Evolutionary conservation across 2,888 invertebrate genomes (phyloP), one percentile per base, ranked within the genome.

Genomic region (Xanthorhoe spadicearia): DNA sequence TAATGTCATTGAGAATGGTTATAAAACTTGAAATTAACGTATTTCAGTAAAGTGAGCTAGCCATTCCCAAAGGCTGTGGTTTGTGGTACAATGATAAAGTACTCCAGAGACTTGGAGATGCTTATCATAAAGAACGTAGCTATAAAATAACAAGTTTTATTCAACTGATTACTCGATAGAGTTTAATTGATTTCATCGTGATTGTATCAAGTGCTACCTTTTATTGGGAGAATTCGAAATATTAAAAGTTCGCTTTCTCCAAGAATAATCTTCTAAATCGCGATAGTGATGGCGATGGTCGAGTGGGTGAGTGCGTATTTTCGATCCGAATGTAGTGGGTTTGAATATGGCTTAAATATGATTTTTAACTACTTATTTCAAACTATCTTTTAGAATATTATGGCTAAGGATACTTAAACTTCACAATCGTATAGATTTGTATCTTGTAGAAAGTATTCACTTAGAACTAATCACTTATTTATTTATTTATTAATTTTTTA

Each of bases 51-150:
- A 64, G 50, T 66, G 43, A 54, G 19, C 62, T 23, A 63, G 51
- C 60, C 43, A 18, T 52, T 7, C 18, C 2, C 48, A 23, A 1
- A 38, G 28, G 0, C 55, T 60, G 55, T 51, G 56, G 48, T 38
- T 35, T 50, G 49, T 54, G 68, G 68, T 68, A 68, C 64, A 68
- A 61, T 68, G 68, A 68, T 64, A 61, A 68, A 68, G 68, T 54
- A 53, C 67, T 68, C 46, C 60, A 50, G 71, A 68, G 68, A 64
- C 68, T 54, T n/a, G 38, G 68, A 66, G 66, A 68, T 71, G 70
- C 71, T 73, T 71, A 73, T 71, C 73, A 71, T 70, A 66, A 69
- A 56, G 71, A 63, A 70, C 58, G 60, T 66, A 69, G 61, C 68
- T 57, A 67, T 68, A 68, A 69, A 71, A 68, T 68, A 68, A 57